Evolutionary conservation across 2,113 vertebrate genomes (phyloP).

Genomic region (Perca flavescens): DNA sequence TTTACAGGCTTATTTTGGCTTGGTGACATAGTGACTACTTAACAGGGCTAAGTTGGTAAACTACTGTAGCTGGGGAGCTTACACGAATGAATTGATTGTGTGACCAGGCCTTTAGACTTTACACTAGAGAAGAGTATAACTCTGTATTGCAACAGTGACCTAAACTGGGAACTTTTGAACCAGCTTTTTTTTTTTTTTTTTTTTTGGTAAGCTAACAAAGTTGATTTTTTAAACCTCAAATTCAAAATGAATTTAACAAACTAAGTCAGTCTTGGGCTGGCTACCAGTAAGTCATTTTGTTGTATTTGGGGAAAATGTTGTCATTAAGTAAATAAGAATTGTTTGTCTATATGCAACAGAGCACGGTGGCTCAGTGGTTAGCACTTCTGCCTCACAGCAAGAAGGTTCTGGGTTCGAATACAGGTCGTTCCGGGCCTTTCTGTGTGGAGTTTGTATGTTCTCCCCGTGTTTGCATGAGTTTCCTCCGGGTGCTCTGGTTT

Average conservation of each 20-base stretch:
- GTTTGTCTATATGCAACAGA: conserved; percentile 23
- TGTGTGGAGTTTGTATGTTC: no score
- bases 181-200: conserved; percentile 17
- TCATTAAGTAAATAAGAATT: conserved; percentile 18
- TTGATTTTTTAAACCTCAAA: not conserved
- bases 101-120: not conserved
- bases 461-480: no score
- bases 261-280: not conserved
- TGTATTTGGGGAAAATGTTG: conserved; percentile 7
- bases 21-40: not conserved
- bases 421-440: no score
- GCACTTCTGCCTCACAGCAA: no score
- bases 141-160: not conserved
- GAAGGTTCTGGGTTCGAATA: no score
- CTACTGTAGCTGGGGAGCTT: not conserved
- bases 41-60: not conserved
- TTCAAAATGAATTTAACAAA: conserved; percentile 19
- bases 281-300: conserved; percentile 6
- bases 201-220: conserved; percentile 8
- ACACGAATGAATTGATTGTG: not conserved
- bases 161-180: conserved; percentile 42
- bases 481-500: no score
- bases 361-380: no score
- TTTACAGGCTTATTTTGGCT: no score
- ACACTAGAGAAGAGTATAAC: not conserved